Conservation (phyloP, 1,140 invertebrate genomes). For the Neoseiulus cucumeris region DNA sequence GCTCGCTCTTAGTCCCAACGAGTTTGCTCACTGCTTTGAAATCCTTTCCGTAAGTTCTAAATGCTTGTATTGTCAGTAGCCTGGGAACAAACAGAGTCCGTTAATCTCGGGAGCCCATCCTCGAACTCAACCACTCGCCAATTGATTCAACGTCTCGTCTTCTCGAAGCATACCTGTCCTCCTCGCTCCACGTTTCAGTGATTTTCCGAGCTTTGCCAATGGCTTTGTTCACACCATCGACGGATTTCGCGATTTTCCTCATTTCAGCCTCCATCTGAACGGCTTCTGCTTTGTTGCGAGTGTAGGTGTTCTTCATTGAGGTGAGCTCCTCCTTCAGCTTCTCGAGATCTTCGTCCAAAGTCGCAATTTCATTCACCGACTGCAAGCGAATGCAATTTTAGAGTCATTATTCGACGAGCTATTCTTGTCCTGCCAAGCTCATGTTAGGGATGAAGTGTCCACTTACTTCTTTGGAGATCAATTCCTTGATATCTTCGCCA, state of each 20-base stretch:
- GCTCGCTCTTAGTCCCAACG: background rate
- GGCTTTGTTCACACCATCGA: background rate
- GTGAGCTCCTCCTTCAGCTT: background rate
- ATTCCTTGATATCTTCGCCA: background rate
- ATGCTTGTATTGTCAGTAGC: constrained; percentile 2
- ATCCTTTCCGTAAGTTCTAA: background rate
- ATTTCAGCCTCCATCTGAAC: background rate
- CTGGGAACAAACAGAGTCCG: background rate
- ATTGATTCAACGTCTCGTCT: background rate
- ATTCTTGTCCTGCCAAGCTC: background rate
- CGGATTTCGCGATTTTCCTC: background rate
- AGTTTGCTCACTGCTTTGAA: constrained; percentile 5
- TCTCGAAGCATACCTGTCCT: background rate
- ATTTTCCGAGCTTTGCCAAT: constrained; percentile 7
- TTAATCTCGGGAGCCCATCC: background rate
- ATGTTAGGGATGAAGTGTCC: background rate
- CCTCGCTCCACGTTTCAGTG: background rate
- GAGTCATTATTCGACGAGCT: background rate
- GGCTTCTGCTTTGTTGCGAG: background rate
- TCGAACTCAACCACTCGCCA: background rate
- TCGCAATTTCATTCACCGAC: background rate
- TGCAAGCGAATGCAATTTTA: background rate
- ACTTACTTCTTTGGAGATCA: background rate
- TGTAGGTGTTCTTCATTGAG: background rate
- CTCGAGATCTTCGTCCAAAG: background rate